Conservation (phyloP, 2,113 vertebrate species). For the Ibidorhyncha struthersii region DNA sequence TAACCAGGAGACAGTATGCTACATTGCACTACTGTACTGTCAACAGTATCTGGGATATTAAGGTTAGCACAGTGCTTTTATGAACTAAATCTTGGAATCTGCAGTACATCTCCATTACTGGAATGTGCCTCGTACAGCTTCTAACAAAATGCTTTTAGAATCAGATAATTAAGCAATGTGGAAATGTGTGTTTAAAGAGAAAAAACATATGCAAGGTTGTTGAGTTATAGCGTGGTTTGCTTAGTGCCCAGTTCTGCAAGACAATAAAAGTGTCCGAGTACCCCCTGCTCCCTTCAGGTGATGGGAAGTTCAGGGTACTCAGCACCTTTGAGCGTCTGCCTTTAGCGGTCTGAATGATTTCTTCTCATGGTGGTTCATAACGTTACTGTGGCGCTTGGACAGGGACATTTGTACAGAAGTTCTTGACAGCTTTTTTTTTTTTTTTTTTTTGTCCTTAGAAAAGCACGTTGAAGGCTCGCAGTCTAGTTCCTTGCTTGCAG, state of each 20-base stretch:
- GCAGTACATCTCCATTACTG: neutral
- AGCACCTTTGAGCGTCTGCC: neutral
- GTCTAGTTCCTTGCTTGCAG: neutral
- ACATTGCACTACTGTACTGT: slow-evolving; percentile 30
- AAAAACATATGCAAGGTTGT: neutral
- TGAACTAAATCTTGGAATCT: slow-evolving; percentile 47
- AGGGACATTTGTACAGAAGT: neutral
- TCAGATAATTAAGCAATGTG: slow-evolving; percentile 49
- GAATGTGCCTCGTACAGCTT: neutral
- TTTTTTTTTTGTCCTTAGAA: neutral
- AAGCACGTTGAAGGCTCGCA: neutral
- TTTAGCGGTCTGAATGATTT: neutral
- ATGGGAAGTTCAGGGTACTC: neutral
- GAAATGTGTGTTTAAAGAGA: slow-evolving; percentile 36
- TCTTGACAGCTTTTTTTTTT: neutral
- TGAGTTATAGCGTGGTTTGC: neutral
- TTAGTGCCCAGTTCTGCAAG: neutral
- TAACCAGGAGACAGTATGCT: slow-evolving; percentile 38
- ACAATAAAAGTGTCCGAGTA: neutral
- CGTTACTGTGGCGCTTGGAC: neutral
- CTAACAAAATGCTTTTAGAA: slow-evolving; percentile 46
- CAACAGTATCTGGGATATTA: slow-evolving; percentile 33
- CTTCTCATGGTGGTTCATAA: neutral
- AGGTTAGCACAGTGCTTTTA: slow-evolving; percentile 47
- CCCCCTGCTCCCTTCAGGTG: neutral